Evolutionary conservation across 2,113 vertebrate genomes (phyloP), one percentile per base, ranked within the genome.

Genomic region (Lethenteron camtschaticum): DNA sequence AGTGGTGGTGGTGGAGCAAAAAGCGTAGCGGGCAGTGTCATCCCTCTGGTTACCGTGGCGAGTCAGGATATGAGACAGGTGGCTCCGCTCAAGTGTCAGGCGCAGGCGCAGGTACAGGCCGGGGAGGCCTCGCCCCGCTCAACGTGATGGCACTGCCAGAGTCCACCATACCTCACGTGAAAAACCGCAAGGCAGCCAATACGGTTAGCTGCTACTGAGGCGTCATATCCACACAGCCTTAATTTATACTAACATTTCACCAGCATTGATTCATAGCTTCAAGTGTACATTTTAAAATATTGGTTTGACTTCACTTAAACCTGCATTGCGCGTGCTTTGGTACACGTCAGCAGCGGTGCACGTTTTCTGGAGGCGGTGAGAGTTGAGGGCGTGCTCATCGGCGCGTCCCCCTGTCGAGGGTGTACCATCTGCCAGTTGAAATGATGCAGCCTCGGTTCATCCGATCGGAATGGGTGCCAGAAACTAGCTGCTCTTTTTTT

Each of bases 111-210:
- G 63, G 41, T 41, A 41, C 41, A 41, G 41, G 41, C 41, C 41
- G 63, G n/a, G 63, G 24, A 9, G 63, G 63, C 63, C 63, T 66
- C 63, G 63, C 63, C 63, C 63, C 63, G 63, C 63, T 66, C 63
- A 66, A 66, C 24, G 63, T n/a, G 9, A 24, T n/a, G 63, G n/a
- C 63, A n/a, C 24, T 66, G 63, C 63, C n/a, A 24, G 63, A 66
- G 24, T n/a, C 63, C 63, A 66, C n/a, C 63, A n/a, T 66, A 66
- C 63, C 63, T 66, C 63, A 66, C 7, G 63, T 66, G 63, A 66
- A 66, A 66, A 66, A 66, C 10, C n/a, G 63, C 63, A 66, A 66
- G 24, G 63, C 63, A 66, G 63, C 63, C n/a, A 66, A 66, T 11
- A 66, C 63, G 24, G 63, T 66, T 9, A 66, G 63, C 24, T 66